Percentiles rank a stretch among this genome's conserved stretches.
phyloP scores from a whole-genome alignment of 64 coral and sea anemone genomes.

The Platygyra sinensis region DNA sequence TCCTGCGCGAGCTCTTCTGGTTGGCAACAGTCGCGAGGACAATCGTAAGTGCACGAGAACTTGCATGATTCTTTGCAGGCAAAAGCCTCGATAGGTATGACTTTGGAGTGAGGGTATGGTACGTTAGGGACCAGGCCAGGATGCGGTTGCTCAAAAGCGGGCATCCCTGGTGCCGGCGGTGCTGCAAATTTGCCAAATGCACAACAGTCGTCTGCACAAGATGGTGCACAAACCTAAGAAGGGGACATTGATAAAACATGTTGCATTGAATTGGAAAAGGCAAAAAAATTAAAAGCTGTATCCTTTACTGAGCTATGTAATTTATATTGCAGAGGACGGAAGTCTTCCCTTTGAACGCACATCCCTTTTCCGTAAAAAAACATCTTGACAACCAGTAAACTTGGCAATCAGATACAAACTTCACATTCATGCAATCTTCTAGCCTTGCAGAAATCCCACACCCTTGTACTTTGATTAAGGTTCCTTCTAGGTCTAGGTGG shows the following conservation, averaged over 20 bases:
- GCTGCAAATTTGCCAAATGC: slow-evolving; percentile 50
- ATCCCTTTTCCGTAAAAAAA: too few relatives aligned
- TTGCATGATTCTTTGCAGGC: slow-evolving; percentile 84
- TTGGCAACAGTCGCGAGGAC: slow-evolving; percentile 73
- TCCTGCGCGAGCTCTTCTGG: slow-evolving; percentile 50
- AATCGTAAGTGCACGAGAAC: slow-evolving; percentile 60
- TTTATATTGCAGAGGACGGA: too few relatives aligned
- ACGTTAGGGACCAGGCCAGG: slow-evolving; percentile 63
- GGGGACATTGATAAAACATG: too few relatives aligned
- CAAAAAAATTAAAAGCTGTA: not conserved
- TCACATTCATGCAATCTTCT: too few relatives aligned
- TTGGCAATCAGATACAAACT: too few relatives aligned
- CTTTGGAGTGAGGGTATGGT: slow-evolving; percentile 66
- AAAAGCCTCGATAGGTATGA: slow-evolving; percentile 65
- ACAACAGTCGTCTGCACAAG: slow-evolving; percentile 78
- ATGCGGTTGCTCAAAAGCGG: slow-evolving; percentile 9
- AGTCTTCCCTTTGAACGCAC: too few relatives aligned
- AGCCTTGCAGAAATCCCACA: too few relatives aligned
- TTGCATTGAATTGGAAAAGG: not conserved
- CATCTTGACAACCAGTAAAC: too few relatives aligned
- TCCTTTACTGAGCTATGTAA: too few relatives aligned
- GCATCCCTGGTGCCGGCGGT: not conserved
- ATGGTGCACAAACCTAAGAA: slow-evolving; percentile 75
- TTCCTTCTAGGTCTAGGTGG: too few relatives aligned
- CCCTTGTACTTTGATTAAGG: too few relatives aligned